A percentile compares a stretch with the other conserved stretches of the same genome.
Conservation (phyloP, 2,888 invertebrate genomes). For the Macaria liturata region DNA sequence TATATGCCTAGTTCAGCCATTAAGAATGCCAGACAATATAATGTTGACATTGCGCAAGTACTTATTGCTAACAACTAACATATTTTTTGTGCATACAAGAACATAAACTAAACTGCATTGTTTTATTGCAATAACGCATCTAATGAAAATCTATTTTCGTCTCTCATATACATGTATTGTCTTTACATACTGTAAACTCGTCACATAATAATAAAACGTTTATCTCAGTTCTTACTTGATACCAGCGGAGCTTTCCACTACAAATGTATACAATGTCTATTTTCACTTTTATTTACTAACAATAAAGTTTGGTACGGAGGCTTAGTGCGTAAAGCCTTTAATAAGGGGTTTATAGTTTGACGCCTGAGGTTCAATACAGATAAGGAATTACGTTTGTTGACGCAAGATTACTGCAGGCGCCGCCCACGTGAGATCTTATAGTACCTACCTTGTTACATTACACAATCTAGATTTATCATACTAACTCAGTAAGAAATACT, state of each 20-base stretch:
- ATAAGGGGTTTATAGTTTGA: conserved; percentile 36
- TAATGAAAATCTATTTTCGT: no score
- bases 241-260: conserved; percentile 52
- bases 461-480: background rate
- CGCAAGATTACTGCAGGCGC: conserved; percentile 47
- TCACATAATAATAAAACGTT: background rate
- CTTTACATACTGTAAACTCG: no score
- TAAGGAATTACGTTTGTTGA: conserved; percentile 39
- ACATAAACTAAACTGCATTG: no score
- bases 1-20: no score
- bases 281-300: conserved; percentile 44
- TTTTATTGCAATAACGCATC: no score
- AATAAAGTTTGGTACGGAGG: conserved; percentile 36
- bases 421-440: conserved; percentile 18
- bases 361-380: conserved; percentile 37
- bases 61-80: no score
- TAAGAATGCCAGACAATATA: no score
- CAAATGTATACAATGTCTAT: conserved; percentile 41
- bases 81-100: no score
- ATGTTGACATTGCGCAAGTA: no score
- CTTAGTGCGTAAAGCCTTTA: conserved; percentile 39
- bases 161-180: no score
- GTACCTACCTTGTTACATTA: conserved; percentile 2
- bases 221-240: conserved; percentile 8
- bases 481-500: no score